Base-by-base conservation (phyloP, 2,797 vertebrate species). In the Paguma larvata region DNA sequence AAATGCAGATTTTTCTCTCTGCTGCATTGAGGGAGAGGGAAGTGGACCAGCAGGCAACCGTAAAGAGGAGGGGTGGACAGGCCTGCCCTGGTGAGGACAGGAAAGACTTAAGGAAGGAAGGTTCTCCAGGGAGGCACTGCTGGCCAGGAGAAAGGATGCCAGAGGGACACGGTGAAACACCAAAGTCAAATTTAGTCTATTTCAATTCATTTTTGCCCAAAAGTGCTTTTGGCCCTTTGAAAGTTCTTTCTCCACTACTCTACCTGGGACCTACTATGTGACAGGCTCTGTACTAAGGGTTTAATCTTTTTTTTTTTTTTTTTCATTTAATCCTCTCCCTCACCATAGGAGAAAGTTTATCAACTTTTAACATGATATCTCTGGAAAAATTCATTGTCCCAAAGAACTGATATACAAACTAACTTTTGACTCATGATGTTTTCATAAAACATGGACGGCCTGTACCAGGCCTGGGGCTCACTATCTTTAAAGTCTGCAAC, bases 361-460 rank as follows among this genome's bases (percentile, higher is more conserved):
- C 68, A 83, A 72, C 70, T 88, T 90, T 48, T 72, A 75, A 53
- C 18, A 32, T 46, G 53, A 34, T 91, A 78, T 89, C 79, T 91
- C 77, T 79, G 59, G 67, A 51, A 96, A 80, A 70, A 70, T 65
- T 63, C 85, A 51, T 51, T 32, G 59, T 19, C 41, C 2, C 56
- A 53, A 79, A 93, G 32, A 89, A 85, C 16, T 85, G 48, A 75
- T 18, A 0, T 38, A 59, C 59, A 93, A 84, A 89, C 51, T 73
- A 82, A 89, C 73, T 83, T 85, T 63, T n/a, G 44, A 82, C 23
- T 34, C 16, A 63, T 25, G n/a, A 30, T 6, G 6, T 85, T 73
- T 77, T 93, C 59, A 70, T 30, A 83, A 91, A 73, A 72, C 6
- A 32, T 32, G 63, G 14, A 62, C 16, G 32, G 68, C 4, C 82